phyloP scores from a whole-genome alignment of 2,113 vertebrate species.

The Tachysurus vachellii region DNA sequence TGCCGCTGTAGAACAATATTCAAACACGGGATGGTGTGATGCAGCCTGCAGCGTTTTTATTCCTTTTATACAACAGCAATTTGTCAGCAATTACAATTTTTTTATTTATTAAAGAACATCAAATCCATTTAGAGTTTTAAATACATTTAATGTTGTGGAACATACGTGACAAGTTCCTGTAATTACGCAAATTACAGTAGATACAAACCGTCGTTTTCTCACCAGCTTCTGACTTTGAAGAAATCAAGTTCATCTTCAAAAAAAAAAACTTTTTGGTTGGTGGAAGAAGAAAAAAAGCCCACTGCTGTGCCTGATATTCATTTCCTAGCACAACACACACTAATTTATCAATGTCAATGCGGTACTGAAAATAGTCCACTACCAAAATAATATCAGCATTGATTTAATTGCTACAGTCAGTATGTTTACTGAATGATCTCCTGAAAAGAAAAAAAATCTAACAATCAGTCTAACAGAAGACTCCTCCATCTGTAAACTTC shows the following conservation, averaged over 20 bases:
- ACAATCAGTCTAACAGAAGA: neutral
- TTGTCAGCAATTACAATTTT: neutral
- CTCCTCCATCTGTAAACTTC: slow-evolving; percentile 19
- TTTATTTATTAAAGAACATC: neutral
- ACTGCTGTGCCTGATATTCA: neutral
- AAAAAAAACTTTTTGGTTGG: neutral
- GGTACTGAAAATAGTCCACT: slow-evolving; percentile 6
- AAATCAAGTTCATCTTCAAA: neutral
- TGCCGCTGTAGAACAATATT: neutral
- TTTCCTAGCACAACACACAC: neutral
- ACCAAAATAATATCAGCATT: neutral
- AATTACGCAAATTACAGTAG: neutral
- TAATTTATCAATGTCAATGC: neutral
- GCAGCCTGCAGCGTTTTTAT: neutral
- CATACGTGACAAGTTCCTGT: neutral
- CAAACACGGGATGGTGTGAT: neutral
- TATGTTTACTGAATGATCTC: neutral
- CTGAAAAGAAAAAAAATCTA: neutral
- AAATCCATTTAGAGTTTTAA: neutral
- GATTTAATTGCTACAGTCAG: neutral
- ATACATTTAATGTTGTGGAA: neutral
- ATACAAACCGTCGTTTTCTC: neutral
- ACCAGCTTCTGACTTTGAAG: neutral
- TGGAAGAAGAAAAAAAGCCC: neutral
- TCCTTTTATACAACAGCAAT: neutral